Percentiles rank a stretch among this genome's conserved stretches.
Evolutionary conservation across 1,140 invertebrate genomes (phyloP).

Genomic region (Meloidogyne hapla): DNA sequence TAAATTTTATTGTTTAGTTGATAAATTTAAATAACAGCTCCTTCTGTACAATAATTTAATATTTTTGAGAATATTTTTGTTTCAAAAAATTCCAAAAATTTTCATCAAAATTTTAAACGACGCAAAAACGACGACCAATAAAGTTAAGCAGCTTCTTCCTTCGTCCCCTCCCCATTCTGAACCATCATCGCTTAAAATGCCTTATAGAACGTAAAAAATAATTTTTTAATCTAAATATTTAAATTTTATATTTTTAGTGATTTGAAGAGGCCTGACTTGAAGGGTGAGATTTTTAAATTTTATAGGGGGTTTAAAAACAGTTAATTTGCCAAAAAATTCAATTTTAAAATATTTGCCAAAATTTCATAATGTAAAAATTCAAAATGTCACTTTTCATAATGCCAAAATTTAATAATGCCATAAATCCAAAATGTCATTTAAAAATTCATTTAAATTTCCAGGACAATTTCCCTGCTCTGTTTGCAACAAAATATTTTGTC

Average conservation of each 20-base stretch:
- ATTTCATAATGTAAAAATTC: too few relatives aligned
- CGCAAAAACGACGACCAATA: neutral
- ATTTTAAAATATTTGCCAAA: neutral
- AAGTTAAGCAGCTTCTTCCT: constrained; percentile 5
- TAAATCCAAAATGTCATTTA: too few relatives aligned
- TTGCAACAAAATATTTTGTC: constrained; percentile 62
- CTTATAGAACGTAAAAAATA: constrained; percentile 42
- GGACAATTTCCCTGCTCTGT: constrained; percentile 63
- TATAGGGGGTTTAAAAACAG: too few relatives aligned
- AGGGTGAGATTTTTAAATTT: constrained; percentile 43
- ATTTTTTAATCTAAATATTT: neutral
- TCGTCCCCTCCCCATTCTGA: constrained; percentile 4
- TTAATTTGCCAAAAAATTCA: neutral
- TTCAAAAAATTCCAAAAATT: too few relatives aligned
- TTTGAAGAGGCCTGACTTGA: constrained; percentile 60
- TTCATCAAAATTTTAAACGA: neutral
- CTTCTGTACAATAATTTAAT: too few relatives aligned
- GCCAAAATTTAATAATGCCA: too few relatives aligned
- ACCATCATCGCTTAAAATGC: constrained; percentile 31
- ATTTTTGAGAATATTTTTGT: too few relatives aligned
- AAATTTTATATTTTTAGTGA: constrained; percentile 27
- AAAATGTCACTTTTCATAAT: too few relatives aligned
- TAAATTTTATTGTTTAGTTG: too few relatives aligned
- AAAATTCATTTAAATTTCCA: constrained; percentile 28
- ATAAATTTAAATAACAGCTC: too few relatives aligned